Evolutionary conservation across 2,888 invertebrate genomes (phyloP), one percentile per base, ranked within the genome.

Genomic region (Phragmatobia fuliginosa): DNA sequence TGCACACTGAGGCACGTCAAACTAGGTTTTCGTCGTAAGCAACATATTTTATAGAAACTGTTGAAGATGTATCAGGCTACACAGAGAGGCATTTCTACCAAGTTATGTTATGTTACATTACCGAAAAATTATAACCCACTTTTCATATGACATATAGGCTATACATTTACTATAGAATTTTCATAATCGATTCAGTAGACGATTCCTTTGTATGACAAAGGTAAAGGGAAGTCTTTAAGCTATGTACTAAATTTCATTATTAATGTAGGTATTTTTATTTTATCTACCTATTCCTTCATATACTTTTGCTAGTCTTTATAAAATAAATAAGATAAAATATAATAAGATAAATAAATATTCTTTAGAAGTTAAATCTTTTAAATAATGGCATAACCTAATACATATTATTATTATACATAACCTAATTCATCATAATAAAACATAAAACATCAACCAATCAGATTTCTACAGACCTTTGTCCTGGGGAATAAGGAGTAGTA

Each of bases 401-500:
- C 10, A 52, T 25, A 8, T 25, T 52, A n/a, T n/a, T n/a, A n/a
- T n/a, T n/a, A n/a, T n/a, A n/a, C 52, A 25, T 25, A n/a, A 25
- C n/a, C 25, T 7, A 36, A 11, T 11, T 11, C 10, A 52, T 25
- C 25, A 25, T n/a, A 11, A 52, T 28, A 52, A 52, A 52, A 14
- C 7, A 25, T 28, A 56, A 10, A 4, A 31, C 18, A 18, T 18
- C 8, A 1, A 59, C 2, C 10, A 60, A 18, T 14, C 6, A 28
- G 14, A 63, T 11, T 21, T 21, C 11, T 45, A 83, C 83, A 71
- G 73, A 93, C 94, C 90, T 87, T 84, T 70, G 81, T 86, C 64
- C 89, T 84, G 28, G 94, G 94, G 69, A 94, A 94, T 6, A 93
- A 84, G 60, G 93, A 90, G 78, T 89, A 91, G 77, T 92, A 92